Evolutionary conservation across 2,797 vertebrate species (phyloP), one percentile per base, ranked within the genome.

Genomic region (Brachyrhaphis roseni): DNA sequence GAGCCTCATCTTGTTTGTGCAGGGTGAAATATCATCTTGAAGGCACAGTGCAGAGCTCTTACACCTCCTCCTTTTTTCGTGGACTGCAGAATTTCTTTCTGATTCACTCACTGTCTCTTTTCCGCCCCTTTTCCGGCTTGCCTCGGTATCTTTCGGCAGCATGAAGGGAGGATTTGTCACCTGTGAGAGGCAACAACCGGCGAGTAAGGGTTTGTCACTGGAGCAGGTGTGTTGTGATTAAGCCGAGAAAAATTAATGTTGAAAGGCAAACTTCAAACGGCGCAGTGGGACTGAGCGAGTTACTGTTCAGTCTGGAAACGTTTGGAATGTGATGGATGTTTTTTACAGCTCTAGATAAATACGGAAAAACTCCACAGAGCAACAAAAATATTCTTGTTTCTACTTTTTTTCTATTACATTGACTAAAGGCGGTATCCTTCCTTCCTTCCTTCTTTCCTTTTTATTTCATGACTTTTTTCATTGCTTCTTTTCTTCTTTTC

Each of bases 11-110:
- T 85, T 94, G 91, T 94, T 95, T 94, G 91, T 93, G 91, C 91
- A 84, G 86, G 90, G 90, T 91, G 88, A 94, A 94, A 93, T 92
- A 92, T 93, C 91, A 89, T 93, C 91, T 91, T 79, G 84, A 90
- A 90, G 88, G 77, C 85, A 46, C 76, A 85, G 75, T 82, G 76
- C 84, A 88, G 74, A 68, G 84, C 82, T 87, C 78, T 77, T 81
- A 84, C 78, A 77, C 85, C 86, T 91, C 86, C 75, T 64, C 84
- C 76, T 91, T 70, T 57, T 92, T 80, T 88, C 84, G 85, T 81
- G 70, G 26, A 75, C 87, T 76, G 78, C 80, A 77, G 83, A 84
- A 91, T 87, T 31, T 84, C 75, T 87, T 85, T 84, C 82, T 87
- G 76, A 51, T 82, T 81, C 15, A 8, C 71, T 80, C 77, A 76